A percentile compares a stretch with the other conserved stretches of the same genome.
phyloP scores from a whole-genome alignment of 2,888 invertebrate species.

The Pollenia labialis region DNA sequence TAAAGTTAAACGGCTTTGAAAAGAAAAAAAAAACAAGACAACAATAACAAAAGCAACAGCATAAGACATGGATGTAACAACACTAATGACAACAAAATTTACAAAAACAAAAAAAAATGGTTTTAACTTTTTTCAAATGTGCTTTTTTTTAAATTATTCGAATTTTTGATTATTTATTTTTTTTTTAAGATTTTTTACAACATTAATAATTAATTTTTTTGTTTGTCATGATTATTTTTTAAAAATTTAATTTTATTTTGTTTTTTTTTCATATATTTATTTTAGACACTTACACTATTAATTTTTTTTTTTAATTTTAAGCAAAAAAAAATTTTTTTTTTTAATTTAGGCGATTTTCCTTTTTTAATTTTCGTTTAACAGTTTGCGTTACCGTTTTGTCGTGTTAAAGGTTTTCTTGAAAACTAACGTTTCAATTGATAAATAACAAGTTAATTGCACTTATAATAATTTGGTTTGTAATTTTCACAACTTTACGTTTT shows the following conservation, averaged over 20 bases:
- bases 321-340: not conserved
- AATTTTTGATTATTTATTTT: slow-evolving; percentile 7
- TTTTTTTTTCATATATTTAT: slow-evolving; percentile 13
- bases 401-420: slow-evolving; percentile 47
- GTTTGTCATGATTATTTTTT: not conserved
- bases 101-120: slow-evolving; percentile 36
- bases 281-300: slow-evolving; percentile 58
- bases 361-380: not conserved
- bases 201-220: slow-evolving; percentile 5
- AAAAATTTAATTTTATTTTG: slow-evolving; percentile 23
- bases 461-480: not conserved
- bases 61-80: slow-evolving; percentile 36
- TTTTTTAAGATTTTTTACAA: slow-evolving; percentile 33
- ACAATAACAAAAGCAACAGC: slow-evolving; percentile 25
- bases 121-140: slow-evolving; percentile 20
- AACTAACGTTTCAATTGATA: slow-evolving; percentile 50
- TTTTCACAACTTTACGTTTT: slow-evolving; percentile 41
- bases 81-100: slow-evolving; percentile 42
- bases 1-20: slow-evolving; percentile 69
- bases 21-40: not conserved
- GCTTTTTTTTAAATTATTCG: slow-evolving; percentile 15
- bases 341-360: not conserved
- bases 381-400: slow-evolving; percentile 36
- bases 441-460: slow-evolving; percentile 20
- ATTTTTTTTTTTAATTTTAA: not conserved